phyloP scores from a whole-genome alignment of 2,888 invertebrate genomes.

The Aradus depressus region DNA sequence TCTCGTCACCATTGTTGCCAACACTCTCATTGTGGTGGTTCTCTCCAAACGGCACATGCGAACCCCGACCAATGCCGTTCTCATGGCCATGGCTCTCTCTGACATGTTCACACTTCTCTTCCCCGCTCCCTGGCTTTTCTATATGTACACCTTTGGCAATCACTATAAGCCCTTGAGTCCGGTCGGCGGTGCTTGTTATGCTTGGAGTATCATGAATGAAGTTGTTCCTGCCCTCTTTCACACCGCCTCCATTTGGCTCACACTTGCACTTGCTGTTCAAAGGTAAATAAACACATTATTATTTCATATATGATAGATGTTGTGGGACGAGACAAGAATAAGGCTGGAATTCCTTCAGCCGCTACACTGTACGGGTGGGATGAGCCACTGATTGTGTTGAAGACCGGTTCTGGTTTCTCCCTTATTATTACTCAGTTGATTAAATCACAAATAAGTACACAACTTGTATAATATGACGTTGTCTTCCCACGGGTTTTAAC shows the following conservation, averaged over 20 bases:
- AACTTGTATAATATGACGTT: too few relatives aligned
- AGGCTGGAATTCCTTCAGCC: too few relatives aligned
- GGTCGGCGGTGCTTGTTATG: conserved; percentile 60
- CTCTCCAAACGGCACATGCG: conserved; percentile 82
- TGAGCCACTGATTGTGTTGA: too few relatives aligned
- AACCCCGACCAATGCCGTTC: conserved; percentile 81
- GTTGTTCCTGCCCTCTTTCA: conserved; percentile 82
- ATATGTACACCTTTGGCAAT: conserved; percentile 83
- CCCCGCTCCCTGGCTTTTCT: conserved; percentile 82
- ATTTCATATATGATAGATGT: too few relatives aligned
- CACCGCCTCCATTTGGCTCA: conserved; percentile 89
- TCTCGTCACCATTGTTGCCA: conserved; percentile 77
- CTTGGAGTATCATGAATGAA: conserved; percentile 69
- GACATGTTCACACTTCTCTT: conserved; percentile 88
- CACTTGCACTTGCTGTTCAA: conserved; percentile 80
- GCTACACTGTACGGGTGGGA: too few relatives aligned
- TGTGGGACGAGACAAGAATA: too few relatives aligned
- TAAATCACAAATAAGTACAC: too few relatives aligned
- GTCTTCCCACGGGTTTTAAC: too few relatives aligned
- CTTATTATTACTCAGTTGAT: too few relatives aligned
- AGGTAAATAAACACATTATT: conserved; percentile 41
- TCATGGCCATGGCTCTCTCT: conserved; percentile 91
- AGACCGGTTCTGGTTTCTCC: too few relatives aligned
- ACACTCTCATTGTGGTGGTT: conserved; percentile 82
- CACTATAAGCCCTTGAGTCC: conserved; percentile 71